phyloP scores from a whole-genome alignment of 2,113 vertebrate genomes.

The Microcebus murinus region DNA sequence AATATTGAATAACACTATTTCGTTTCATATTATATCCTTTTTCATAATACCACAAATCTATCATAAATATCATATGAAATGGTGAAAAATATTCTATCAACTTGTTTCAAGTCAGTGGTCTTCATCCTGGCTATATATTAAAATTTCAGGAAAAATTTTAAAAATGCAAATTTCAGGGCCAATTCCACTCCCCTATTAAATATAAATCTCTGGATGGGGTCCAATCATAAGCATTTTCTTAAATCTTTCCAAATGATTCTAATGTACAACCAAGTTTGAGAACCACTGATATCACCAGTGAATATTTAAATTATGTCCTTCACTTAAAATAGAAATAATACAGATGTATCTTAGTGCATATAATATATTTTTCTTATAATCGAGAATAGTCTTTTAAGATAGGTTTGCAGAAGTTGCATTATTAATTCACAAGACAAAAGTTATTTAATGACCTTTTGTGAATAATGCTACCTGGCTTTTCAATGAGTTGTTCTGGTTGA shows the following conservation, averaged over 20 bases:
- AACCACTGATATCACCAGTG: background rate
- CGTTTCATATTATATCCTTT: background rate
- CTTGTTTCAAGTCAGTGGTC: conserved; percentile 2
- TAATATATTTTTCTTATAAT: background rate
- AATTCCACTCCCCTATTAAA: background rate
- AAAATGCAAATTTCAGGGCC: background rate
- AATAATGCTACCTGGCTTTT: background rate
- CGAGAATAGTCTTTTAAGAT: background rate
- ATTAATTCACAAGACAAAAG: background rate
- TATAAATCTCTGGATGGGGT: background rate
- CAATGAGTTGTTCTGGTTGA: background rate
- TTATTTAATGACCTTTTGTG: background rate
- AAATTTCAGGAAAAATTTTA: background rate
- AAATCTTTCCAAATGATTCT: background rate
- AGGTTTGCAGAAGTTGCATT: background rate
- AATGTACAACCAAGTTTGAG: background rate
- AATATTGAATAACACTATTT: conserved; percentile 1
- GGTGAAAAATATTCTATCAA: conserved; percentile 3
- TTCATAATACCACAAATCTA: background rate
- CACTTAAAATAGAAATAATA: background rate
- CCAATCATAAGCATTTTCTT: background rate
- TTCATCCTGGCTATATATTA: background rate
- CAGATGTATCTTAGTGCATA: background rate
- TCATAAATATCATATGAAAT: background rate
- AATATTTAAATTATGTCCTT: background rate